Base-by-base conservation (phyloP, 2,113 vertebrate genomes). In the Laterallus jamaicensis region DNA sequence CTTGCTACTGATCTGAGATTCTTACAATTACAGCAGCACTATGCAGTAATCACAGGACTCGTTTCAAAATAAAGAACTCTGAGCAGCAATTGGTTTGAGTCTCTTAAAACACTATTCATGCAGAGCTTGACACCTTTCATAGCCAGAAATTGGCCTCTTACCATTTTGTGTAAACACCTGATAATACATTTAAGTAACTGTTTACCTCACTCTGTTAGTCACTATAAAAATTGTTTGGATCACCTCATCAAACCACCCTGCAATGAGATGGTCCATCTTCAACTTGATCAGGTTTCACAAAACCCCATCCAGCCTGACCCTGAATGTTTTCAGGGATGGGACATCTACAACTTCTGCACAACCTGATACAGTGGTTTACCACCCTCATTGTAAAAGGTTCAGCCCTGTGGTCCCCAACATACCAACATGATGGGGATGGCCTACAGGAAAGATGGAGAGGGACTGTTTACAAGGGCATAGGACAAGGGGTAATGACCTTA, bases 141-240 rank as follows among this genome's bases (percentile, higher is more conserved):
- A 44, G 8, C 37, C 31, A 50, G 11, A 37, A 0, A 0, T 6
- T 35, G 58, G 15, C 15, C 3, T 5, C 12, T 40, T 17, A 77
- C 32, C 15, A 29, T 63, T 91, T 87, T 64, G 52, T 87, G 42
- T 76, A 60, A 83, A 20, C 10, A 21, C 22, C 59, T 82, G n/a
- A 82, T 40, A 78, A 59, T 40, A 32, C 39, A 31, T 55, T 75
- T 12, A 44, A 14, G 31, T 75, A 69, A 31, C 15, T 40, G 26
- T 40, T 14, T 39, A 26, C 13, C 12, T 64, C 17, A 47, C 17
- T 44, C 42, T 44, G 42, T 44, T 44, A 44, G 42, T 44, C 15
- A 16, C 17, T 44, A 44, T 44, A 44, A 44, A 62, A 54, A 29
- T 55, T 5, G 29, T 81, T 81, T 64, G 52, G 54, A 22, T 60